Conservation (phyloP, 2,888 invertebrate genomes). For the Coenonympha arcania region DNA sequence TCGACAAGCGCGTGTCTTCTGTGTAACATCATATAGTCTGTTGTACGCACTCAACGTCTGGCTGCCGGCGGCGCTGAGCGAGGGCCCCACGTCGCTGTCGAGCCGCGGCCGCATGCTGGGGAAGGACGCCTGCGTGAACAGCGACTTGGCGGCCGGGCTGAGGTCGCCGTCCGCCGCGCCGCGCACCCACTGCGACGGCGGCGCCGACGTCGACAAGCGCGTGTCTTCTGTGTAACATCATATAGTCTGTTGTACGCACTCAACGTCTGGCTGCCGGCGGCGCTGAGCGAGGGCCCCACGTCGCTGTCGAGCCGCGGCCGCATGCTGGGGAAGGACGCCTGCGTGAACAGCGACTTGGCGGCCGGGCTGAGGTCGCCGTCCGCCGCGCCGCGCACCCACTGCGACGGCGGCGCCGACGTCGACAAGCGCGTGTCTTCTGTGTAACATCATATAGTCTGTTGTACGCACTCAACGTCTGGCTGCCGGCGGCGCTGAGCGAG, state of each 20-base stretch:
- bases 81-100: no score
- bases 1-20: no score
- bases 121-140: no score
- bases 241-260: constrained; percentile 34
- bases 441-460: not conserved
- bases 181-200: no score
- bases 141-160: no score
- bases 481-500: constrained; percentile 66
- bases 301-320: constrained; percentile 65
- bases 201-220: no score
- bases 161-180: no score
- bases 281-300: constrained; percentile 66
- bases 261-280: constrained; percentile 65
- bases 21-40: no score
- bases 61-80: no score
- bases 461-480: constrained; percentile 55
- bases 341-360: constrained; percentile 47
- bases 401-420: constrained; percentile 61
- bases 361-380: constrained; percentile 48
- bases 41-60: no score
- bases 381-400: constrained; percentile 39
- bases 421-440: constrained; percentile 52
- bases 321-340: constrained; percentile 45
- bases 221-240: no score
- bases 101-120: no score